Evolutionary conservation across 2,888 invertebrate species (phyloP).

Genomic region (Seladonia tumulorum): DNA sequence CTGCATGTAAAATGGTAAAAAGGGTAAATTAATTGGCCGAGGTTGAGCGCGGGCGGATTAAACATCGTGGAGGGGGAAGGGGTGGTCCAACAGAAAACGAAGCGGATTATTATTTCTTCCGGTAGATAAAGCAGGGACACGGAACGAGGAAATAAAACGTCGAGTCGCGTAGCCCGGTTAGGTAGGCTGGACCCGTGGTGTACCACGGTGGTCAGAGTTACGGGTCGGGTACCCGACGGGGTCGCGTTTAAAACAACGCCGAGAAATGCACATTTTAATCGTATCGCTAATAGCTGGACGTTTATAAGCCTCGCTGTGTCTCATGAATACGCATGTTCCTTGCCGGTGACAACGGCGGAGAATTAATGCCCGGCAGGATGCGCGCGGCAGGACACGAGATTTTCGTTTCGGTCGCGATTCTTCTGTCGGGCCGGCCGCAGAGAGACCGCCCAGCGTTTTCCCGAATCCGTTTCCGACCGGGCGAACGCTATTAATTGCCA

Average conservation of each 20-base stretch:
- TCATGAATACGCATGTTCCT: conserved; percentile 80
- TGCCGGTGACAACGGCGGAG: conserved; percentile 73
- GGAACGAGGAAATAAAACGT: conserved; percentile 61
- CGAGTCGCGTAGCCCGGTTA: conserved; percentile 46
- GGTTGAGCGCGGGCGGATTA: conserved; percentile 31
- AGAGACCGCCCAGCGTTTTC: neutral
- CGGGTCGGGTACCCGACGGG: conserved; percentile 58
- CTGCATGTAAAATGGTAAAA: conserved; percentile 60
- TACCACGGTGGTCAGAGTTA: conserved; percentile 60
- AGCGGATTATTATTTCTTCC: conserved; percentile 70
- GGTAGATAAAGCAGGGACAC: conserved; percentile 62
- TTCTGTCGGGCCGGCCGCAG: conserved; percentile 34
- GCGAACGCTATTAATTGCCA: conserved; percentile 10
- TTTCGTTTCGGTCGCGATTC: conserved; percentile 55
- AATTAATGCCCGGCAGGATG: conserved; percentile 76
- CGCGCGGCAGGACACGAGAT: conserved; percentile 44
- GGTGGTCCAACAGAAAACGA: conserved; percentile 33
- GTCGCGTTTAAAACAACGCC: conserved; percentile 75
- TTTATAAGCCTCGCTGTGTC: conserved; percentile 80
- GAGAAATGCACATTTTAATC: conserved; percentile 82
- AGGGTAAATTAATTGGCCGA: conserved; percentile 65
- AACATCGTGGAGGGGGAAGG: neutral
- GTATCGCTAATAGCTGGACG: conserved; percentile 80
- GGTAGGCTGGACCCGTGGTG: conserved; percentile 52
- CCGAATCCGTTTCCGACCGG: neutral